phyloP scores from a whole-genome alignment of 2,888 invertebrate species.

The Diarsia mendica region DNA sequence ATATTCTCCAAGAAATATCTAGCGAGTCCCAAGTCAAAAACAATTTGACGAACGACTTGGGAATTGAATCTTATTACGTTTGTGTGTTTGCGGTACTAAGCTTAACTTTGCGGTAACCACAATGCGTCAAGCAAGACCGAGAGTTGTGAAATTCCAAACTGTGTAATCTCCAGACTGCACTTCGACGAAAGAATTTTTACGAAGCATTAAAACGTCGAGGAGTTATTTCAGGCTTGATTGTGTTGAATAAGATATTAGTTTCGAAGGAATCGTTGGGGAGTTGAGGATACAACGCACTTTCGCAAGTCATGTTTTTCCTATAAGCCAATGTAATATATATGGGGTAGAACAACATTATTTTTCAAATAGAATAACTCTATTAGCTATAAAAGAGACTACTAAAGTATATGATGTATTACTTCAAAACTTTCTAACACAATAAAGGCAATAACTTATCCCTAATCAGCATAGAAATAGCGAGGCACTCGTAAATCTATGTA shows the following conservation, averaged over 20 bases:
- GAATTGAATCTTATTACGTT: neutral
- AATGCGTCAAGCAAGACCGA: neutral
- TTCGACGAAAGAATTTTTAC: slow-evolving; percentile 33
- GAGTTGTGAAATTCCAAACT: slow-evolving; percentile 32
- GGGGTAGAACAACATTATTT: slow-evolving; percentile 11
- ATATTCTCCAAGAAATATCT: neutral
- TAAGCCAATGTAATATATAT: slow-evolving; percentile 9
- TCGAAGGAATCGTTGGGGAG: slow-evolving; percentile 5
- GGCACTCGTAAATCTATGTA: slow-evolving; percentile 61
- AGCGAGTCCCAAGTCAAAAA: neutral
- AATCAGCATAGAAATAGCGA: slow-evolving; percentile 56
- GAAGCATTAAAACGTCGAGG: slow-evolving; percentile 40
- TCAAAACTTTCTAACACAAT: slow-evolving; percentile 36
- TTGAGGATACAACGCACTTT: slow-evolving; percentile 26
- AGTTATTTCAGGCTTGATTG: slow-evolving; percentile 49
- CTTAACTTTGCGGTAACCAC: neutral
- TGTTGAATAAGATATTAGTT: slow-evolving; percentile 56
- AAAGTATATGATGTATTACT: slow-evolving; percentile 30
- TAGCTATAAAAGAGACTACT: slow-evolving; percentile 13
- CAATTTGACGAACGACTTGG: neutral
- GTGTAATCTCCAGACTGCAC: slow-evolving; percentile 32
- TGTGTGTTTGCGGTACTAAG: neutral
- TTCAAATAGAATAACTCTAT: slow-evolving; percentile 26
- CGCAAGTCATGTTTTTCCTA: slow-evolving; percentile 27
- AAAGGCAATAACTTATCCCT: slow-evolving; percentile 42